Evolutionary conservation across 1,140 invertebrate genomes (phyloP), one percentile per base, ranked within the genome.

Genomic region (Pseudomyrmex pallidus): DNA sequence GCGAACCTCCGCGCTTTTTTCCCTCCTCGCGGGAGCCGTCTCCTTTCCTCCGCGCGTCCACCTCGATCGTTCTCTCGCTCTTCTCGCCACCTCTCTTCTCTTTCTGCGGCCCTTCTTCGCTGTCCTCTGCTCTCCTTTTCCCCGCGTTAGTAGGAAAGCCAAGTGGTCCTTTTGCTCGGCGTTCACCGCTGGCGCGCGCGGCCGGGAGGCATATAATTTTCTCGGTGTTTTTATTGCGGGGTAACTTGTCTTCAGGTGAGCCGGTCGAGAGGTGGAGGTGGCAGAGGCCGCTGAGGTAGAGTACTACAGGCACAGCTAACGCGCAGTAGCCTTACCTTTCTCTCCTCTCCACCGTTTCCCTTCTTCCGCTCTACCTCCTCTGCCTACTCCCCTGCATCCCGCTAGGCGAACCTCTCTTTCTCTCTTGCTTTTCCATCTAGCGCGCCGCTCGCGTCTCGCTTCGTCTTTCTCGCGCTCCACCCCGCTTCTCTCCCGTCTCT

Each of bases 181-280:
- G 84, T 82, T 88, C 89, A 88, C 83, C 67, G 86, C 67, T 85
- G 83, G 92, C 90, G 91, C 92, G 89, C 91, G 92, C 92, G 90
- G 90, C 85, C 90, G 85, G 89, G 91, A 93, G 93, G 93, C 93
- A 93, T 94, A 94, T 94, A 93, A 94, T 94, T 94, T 94, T 92
- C 93, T 94, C 89, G 90, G 89, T 93, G 91, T 94, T 94, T 94
- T 94, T 94, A 94, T 94, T 94, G 93, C 92, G 87, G 93, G 91
- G 92, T 94, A 94, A 94, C 94, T 94, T 94, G 93, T 94, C 94
- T 94, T 94, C 94, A 92, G 91, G 92, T 93, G 93, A 94, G 92
- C 93, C 90, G 90, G 91, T 90, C 91, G 89, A 91, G 88, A 91
- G 92, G 90, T 90, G 91, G 92, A 92, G 90, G 91, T 93, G 89